These are phyloP conservation scores for Chionoecetes opilio DNA, from an alignment of 1,140 invertebrate species.

Conservation along the genomic window DNA sequence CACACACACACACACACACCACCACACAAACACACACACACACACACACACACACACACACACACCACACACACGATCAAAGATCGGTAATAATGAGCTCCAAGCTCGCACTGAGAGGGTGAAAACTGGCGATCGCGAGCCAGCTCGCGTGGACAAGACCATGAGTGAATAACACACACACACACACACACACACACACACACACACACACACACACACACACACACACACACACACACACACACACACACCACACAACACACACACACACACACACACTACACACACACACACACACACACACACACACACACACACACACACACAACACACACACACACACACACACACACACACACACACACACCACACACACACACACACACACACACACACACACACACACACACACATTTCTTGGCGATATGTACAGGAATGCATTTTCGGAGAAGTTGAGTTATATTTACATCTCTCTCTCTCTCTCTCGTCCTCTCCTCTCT, in stretches of 20 bases:
- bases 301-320: constrained; percentile 37
- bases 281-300: constrained; percentile 46
- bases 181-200: constrained; percentile 1
- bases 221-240: constrained; percentile 48
- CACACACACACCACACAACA: constrained; percentile 46
- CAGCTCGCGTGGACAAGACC: too few relatives aligned
- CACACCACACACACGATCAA: too few relatives aligned
- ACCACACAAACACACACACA: too few relatives aligned
- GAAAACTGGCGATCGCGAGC: too few relatives aligned
- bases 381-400: constrained; percentile 48
- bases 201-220: constrained; percentile 53
- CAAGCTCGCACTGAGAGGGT: too few relatives aligned
- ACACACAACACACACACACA: constrained; percentile 28
- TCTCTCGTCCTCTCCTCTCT: too few relatives aligned
- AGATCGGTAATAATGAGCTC: too few relatives aligned
- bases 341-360: constrained; percentile 46
- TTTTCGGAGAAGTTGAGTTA: not conserved
- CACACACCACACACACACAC: constrained; percentile 45
- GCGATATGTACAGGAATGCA: not conserved
- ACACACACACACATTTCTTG: not conserved
- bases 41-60: too few relatives aligned
- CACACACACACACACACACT: constrained; percentile 45
- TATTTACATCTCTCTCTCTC: too few relatives aligned
- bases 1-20: too few relatives aligned
- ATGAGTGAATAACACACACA: not conserved